Base-by-base conservation (phyloP, 2,888 invertebrate species). In the Microplitis deprimator region DNA sequence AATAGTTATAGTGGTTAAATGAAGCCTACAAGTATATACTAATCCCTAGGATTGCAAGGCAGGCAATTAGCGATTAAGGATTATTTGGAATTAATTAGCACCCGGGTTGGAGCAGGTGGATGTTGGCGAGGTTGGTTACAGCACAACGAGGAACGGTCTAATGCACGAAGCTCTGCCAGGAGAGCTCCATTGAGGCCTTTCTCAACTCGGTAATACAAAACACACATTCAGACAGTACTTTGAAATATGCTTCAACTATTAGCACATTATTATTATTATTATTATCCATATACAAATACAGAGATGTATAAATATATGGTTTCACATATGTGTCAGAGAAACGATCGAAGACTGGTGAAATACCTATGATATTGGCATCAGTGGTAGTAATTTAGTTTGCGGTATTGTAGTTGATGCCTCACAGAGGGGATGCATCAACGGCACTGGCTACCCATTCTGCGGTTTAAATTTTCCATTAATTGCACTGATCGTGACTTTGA, bases 21-120 rank as follows among this genome's bases (percentile, higher is more conserved):
- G 70, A 68, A 65, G 73, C 78, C 71, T 71, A 67, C 71, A 67
- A 60, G 50, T 50, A 50, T 13, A 69, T 68, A 5, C 59, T 62
- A 74, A 77, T 75, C 70, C 78, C 65, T 29, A 29, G n/a, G 72
- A 64, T 64, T 73, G 29, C 29, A 29, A 29, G 67, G 73, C 73
- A 82, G 78, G 84, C 84, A 88, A 88, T 88, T 87, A 87, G 85
- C 84, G 85, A 88, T 88, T 86, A 87, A 77, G 87, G 86, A 88
- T 88, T 87, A 88, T 87, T 85, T 81, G 74, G 83, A 88, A 88
- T 88, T 88, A 88, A 89, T 88, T 84, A 85, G 84, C 65, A 68
- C 41, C 40, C 50, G 13, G 13, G 10, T 13, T 70, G 77, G 70
- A 74, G 64, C 77, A 77, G 77, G 74, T 77, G 77, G 70, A 61